A percentile compares a stretch with the other conserved stretches of the same genome.
These are phyloP conservation scores for Emberiza fucata DNA, from an alignment of 2,113 vertebrate species.

Conservation along the genomic window DNA sequence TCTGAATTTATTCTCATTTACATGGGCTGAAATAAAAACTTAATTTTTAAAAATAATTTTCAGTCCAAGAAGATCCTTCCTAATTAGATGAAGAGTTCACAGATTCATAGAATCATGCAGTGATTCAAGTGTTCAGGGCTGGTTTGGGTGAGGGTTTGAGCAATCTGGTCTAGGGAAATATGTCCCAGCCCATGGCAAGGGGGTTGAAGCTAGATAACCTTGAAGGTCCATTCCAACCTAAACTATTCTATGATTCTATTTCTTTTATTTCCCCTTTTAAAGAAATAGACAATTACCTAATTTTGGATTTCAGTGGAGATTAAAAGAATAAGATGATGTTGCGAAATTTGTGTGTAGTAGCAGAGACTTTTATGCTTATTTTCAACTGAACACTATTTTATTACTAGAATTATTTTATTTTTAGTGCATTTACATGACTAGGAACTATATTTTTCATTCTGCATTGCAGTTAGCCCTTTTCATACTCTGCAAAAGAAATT, in stretches of 20 bases:
- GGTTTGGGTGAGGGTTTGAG: neutral
- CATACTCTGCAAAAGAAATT: neutral
- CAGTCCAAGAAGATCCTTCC: neutral
- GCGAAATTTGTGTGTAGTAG: neutral
- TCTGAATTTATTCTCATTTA: neutral
- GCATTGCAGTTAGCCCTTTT: neutral
- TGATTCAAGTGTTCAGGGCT: neutral
- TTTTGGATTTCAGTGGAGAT: neutral
- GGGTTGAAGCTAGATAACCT: neutral
- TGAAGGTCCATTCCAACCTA: neutral
- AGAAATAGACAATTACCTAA: neutral
- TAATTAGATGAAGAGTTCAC: neutral
- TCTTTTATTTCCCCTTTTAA: neutral
- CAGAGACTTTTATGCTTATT: neutral
- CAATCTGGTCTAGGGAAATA: neutral
- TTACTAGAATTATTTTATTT: neutral
- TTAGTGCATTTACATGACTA: neutral
- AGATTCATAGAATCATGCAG: neutral
- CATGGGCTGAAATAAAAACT: neutral
- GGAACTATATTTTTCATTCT: neutral
- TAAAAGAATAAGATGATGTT: neutral
- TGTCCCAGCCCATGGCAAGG: neutral
- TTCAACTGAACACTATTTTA: neutral
- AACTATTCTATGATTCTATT: neutral
- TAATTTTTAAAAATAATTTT: neutral